These are phyloP conservation scores for Calypte anna DNA, from an alignment of 2,113 vertebrate genomes.

Conservation along the genomic window DNA sequence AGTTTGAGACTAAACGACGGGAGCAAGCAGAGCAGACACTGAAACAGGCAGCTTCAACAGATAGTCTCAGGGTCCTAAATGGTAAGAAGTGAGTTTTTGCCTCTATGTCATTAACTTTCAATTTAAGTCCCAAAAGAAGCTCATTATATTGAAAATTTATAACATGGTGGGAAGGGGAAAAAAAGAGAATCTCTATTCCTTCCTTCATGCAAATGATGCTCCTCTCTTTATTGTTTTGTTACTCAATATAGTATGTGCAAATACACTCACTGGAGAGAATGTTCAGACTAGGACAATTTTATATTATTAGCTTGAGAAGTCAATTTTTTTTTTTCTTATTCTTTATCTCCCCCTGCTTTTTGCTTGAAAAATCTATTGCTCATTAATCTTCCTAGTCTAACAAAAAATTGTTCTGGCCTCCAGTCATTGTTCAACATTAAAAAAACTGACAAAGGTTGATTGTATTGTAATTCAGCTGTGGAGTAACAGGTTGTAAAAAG, in stretches of 20 bases:
- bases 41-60: conserved; percentile 94
- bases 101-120: not conserved
- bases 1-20: conserved; percentile 96
- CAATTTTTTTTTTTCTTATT: conserved; percentile 16
- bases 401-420: conserved; percentile 62
- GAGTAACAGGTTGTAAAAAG: conserved; percentile 78
- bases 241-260: conserved; percentile 22
- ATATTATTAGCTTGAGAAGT: conserved; percentile 47
- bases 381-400: conserved; percentile 64
- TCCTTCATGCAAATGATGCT: not conserved
- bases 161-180: not conserved
- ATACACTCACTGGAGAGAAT: conserved; percentile 10
- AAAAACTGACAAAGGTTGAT: conserved; percentile 75
- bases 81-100: conserved; percentile 78
- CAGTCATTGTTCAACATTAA: conserved; percentile 75
- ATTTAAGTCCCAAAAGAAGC: not conserved
- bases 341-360: not conserved
- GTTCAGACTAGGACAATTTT: conserved; percentile 30
- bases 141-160: not conserved
- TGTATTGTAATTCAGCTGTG: conserved; percentile 75
- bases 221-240: not conserved
- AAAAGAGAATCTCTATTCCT: not conserved
- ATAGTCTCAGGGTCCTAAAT: conserved; percentile 94
- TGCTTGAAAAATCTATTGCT: conserved; percentile 61
- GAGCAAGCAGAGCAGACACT: conserved; percentile 95